A percentile compares a stretch with the other conserved stretches of the same genome.
phyloP scores from a whole-genome alignment of 1,140 invertebrate species.

The Rhagoletis zephyria region DNA sequence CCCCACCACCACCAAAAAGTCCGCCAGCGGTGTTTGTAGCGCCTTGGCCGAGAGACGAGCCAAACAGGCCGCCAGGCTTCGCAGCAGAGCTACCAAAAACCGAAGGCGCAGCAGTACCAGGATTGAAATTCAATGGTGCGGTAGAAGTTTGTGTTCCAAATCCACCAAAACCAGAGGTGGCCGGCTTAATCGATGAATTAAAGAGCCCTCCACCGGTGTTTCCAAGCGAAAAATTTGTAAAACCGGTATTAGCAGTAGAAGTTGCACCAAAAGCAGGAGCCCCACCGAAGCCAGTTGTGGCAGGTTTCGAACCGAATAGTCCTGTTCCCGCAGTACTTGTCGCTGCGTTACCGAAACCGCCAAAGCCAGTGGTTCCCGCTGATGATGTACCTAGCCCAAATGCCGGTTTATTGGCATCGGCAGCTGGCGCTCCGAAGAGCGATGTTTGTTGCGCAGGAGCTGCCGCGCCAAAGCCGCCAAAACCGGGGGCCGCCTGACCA shows the following conservation, averaged over 20 bases:
- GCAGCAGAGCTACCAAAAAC: conserved; percentile 64
- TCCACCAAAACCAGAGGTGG: conserved; percentile 72
- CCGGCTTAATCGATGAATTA: conserved; percentile 75
- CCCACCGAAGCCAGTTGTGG: conserved; percentile 73
- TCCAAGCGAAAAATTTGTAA: conserved; percentile 65
- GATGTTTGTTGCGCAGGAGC: conserved; percentile 70
- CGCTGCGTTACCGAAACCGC: conserved; percentile 72
- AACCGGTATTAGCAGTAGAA: conserved; percentile 66
- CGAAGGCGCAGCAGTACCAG: conserved; percentile 73
- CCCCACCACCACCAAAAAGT: conserved; percentile 74
- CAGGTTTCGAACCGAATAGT: conserved; percentile 68
- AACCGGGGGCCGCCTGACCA: conserved; percentile 72
- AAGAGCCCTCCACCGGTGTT: conserved; percentile 75
- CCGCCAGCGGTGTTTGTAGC: conserved; percentile 64
- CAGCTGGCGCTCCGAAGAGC: conserved; percentile 73
- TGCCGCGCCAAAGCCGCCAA: conserved; percentile 71
- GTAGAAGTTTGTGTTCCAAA: conserved; percentile 67
- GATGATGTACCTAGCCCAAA: conserved; percentile 74
- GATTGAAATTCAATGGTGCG: conserved; percentile 73
- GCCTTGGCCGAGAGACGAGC: conserved; percentile 59
- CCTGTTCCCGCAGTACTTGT: conserved; percentile 67
- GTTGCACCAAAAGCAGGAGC: conserved; percentile 67
- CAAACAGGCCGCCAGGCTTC: conserved; percentile 72
- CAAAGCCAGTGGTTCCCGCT: conserved; percentile 71
- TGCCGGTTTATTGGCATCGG: conserved; percentile 75